A percentile compares a stretch with the other conserved stretches of the same genome.
Evolutionary conservation across 2,797 vertebrate species (phyloP).

Genomic region (Chrosomus eos): DNA sequence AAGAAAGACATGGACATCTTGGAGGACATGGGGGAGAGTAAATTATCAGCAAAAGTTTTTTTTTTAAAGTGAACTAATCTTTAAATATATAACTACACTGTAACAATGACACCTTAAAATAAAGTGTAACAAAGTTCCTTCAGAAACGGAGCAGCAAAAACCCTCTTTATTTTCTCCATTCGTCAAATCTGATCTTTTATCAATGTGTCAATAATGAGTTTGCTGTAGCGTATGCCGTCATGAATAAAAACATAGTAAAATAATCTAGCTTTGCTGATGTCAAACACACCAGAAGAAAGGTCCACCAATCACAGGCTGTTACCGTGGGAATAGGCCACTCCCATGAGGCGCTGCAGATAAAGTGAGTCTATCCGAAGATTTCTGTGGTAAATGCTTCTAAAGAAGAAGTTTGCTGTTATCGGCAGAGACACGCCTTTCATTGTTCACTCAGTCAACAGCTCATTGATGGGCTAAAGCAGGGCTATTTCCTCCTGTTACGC

Average conservation of each 20-base stretch:
- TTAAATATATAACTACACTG: no score
- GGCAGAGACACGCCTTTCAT: background rate
- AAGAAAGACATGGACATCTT: no score
- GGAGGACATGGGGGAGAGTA: no score
- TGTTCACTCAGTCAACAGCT: slow-evolving; percentile 30
- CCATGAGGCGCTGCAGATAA: background rate
- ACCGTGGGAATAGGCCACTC: background rate
- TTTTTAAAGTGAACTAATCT: no score
- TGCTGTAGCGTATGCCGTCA: background rate
- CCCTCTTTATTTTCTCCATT: slow-evolving; percentile 22
- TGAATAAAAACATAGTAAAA: background rate
- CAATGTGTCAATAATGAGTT: background rate
- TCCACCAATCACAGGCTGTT: background rate
- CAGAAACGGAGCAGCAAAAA: background rate
- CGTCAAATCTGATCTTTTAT: background rate
- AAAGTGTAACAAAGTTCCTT: background rate
- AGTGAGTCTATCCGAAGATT: background rate
- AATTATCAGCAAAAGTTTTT: no score
- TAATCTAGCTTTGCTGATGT: background rate
- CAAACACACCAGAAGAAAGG: background rate
- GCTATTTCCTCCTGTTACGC: slow-evolving; percentile 46
- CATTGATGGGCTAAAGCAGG: background rate
- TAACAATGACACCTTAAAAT: no score
- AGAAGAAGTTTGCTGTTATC: background rate
- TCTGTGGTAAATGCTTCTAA: background rate